phyloP scores from a whole-genome alignment of 2,888 invertebrate species.

The Zygothrica quintamaculata region DNA sequence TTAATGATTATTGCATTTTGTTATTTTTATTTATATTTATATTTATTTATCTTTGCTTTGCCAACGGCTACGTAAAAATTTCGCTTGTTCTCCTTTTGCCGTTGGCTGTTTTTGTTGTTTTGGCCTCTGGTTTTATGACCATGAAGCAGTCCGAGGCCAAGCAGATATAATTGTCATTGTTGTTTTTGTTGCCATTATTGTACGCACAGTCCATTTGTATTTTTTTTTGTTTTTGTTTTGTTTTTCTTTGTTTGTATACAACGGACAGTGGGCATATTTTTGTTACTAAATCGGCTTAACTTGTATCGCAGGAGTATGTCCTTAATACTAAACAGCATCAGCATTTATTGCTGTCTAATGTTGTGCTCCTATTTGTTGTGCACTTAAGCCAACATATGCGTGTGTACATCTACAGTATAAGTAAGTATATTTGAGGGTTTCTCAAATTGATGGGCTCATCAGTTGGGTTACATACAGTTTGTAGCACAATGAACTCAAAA shows the following conservation, averaged over 20 bases:
- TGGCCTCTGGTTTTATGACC: slow-evolving; percentile 56
- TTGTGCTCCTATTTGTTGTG: slow-evolving; percentile 57
- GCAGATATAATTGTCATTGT: slow-evolving; percentile 12
- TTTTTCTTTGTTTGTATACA: slow-evolving; percentile 29
- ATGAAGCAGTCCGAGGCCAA: slow-evolving; percentile 12
- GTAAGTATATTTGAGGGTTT: slow-evolving; percentile 1
- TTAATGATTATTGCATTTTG: slow-evolving; percentile 74
- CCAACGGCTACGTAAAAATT: slow-evolving; percentile 50
- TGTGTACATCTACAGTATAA: not conserved
- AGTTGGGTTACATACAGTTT: slow-evolving; percentile 22
- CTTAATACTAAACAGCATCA: slow-evolving; percentile 27
- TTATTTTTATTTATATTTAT: slow-evolving; percentile 44
- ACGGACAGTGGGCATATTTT: slow-evolving; percentile 53
- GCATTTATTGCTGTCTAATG: slow-evolving; percentile 61
- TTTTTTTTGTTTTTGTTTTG: not conserved
- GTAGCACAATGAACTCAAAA: slow-evolving; percentile 49
- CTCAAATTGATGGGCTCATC: slow-evolving; percentile 39
- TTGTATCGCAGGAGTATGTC: slow-evolving; percentile 16
- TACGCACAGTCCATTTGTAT: slow-evolving; percentile 39
- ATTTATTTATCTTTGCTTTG: slow-evolving; percentile 59
- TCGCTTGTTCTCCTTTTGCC: slow-evolving; percentile 17
- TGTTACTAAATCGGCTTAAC: slow-evolving; percentile 57
- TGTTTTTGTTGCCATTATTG: slow-evolving; percentile 5
- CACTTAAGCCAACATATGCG: slow-evolving; percentile 45
- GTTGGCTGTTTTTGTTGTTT: slow-evolving; percentile 31